phyloP scores from a whole-genome alignment of 2,113 vertebrate species.

The Nibea coibor region DNA sequence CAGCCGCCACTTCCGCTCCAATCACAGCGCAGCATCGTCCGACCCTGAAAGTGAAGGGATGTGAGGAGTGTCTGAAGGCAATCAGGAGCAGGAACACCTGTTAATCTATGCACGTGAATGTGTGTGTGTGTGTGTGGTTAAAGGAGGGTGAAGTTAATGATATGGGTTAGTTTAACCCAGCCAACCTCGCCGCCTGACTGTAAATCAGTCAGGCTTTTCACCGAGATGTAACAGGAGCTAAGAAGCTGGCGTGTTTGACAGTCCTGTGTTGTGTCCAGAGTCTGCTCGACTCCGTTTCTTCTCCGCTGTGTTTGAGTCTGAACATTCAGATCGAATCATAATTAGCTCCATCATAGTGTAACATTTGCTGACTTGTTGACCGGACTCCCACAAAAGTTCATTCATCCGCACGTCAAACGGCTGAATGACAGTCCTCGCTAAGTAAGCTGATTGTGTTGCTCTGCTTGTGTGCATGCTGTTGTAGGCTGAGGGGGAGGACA shows the following conservation, averaged over 20 bases:
- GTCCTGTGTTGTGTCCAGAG: conserved; percentile 20
- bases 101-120: conserved; percentile 42
- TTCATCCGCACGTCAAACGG: conserved; percentile 21
- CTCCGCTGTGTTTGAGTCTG: neutral
- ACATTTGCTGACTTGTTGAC: conserved; percentile 38
- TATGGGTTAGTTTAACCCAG: conserved; percentile 70
- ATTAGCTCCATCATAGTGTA: conserved; percentile 2
- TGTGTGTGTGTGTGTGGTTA: conserved; percentile 17
- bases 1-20: conserved; percentile 57
- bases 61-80: conserved; percentile 11
- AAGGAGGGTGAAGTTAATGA: conserved; percentile 31
- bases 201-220: conserved; percentile 79
- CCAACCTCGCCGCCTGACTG: conserved; percentile 54
- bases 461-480: conserved; percentile 35
- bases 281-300: neutral
- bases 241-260: conserved; percentile 47
- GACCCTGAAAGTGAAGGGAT: conserved; percentile 9
- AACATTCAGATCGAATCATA: neutral
- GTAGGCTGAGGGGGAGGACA: conserved; percentile 99
- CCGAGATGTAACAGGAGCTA: conserved; percentile 71
- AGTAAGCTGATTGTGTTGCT: conserved; percentile 53
- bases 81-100: conserved; percentile 56
- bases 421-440: conserved; percentile 19
- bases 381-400: conserved; percentile 19
- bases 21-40: conserved; percentile 9